Evolutionary conservation across 2,113 vertebrate species (phyloP).

Genomic region (Guaruba guarouba): DNA sequence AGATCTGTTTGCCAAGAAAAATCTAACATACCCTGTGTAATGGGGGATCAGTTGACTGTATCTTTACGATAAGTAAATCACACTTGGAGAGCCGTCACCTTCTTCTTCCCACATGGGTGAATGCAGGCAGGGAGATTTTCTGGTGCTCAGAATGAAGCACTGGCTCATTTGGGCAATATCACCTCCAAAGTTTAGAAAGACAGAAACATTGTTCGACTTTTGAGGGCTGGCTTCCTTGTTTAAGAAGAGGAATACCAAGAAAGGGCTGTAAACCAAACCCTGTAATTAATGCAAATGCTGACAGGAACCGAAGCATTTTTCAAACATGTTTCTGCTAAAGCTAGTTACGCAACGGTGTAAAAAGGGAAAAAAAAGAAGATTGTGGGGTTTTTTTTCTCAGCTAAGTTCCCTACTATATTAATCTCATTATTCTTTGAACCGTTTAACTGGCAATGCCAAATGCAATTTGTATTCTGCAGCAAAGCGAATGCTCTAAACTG

Average conservation of each 20-base stretch:
- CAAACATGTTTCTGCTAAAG: constrained; percentile 70
- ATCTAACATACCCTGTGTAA: not conserved
- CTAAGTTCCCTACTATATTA: constrained; percentile 98
- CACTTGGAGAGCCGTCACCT: not conserved
- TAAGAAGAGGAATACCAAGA: constrained; percentile 4
- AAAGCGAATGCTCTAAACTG: constrained; percentile 97
- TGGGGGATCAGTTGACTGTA: not conserved
- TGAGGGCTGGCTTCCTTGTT: not conserved
- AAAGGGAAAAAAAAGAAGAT: constrained; percentile 45
- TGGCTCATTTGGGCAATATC: not conserved
- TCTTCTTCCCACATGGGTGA: not conserved
- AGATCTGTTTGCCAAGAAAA: not conserved
- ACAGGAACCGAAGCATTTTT: constrained; percentile 52
- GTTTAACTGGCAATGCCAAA: constrained; percentile 98
- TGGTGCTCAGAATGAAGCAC: not conserved
- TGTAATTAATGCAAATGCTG: constrained; percentile 38
- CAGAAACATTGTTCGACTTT: not conserved
- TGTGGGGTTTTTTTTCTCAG: constrained; percentile 79
- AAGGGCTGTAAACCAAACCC: constrained; percentile 5
- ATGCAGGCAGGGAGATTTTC: not conserved
- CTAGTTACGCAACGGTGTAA: constrained; percentile 80
- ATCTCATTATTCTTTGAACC: constrained; percentile 99
- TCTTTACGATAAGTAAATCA: constrained; percentile 11
- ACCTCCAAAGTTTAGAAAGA: not conserved
- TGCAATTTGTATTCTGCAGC: constrained; percentile 99